Evolutionary conservation across 2,888 invertebrate genomes (phyloP), one percentile per base, ranked within the genome.

Genomic region (Tholera decimalis): DNA sequence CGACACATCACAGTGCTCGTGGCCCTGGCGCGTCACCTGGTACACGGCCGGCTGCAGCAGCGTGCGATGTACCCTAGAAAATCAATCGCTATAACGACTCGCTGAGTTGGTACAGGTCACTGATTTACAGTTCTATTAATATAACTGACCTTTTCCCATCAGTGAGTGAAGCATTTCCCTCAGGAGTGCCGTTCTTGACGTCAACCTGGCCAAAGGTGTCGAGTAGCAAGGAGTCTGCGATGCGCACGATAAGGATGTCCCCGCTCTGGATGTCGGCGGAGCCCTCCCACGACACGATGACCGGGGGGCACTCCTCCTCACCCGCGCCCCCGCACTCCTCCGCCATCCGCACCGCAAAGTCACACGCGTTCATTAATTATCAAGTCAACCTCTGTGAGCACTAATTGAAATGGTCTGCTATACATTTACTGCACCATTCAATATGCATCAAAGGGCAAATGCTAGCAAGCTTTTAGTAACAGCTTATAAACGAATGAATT

Each of bases 1-100:
- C 15, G 97, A 96, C 74, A 97, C 96, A 88, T 97, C 97, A 88
- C 97, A 97, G 85, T 97, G 96, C 85, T 97, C 97, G 90, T 97
- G 97, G 5, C 97, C 97, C 80, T 96, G 96, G 51, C 97, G 95
- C 59, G 97, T 97, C 84, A 97, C 97, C 90, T 97, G 97, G 89
- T 97, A 97, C 75, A 97, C 97, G 11, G 96, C 96, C 60, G 96
- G 96, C 85, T 96, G 95, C 28, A 96, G 89, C 22, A 96, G 94
- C 50, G 96, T 93, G 72, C 95, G 96, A 84, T 96, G 96, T 67
- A 92, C 88, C 89, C 96, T 96, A 87, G 8, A 83, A 84, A 77
- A 74, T 74, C 49, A 70, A 71, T 68, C 54, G 24, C 44, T 78
- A 24, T 66, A 54, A 71, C 68, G 59, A 70, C 51, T 63, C 55